phyloP scores from a whole-genome alignment of 2,888 invertebrate genomes.

The Lepidochitona cinerea region DNA sequence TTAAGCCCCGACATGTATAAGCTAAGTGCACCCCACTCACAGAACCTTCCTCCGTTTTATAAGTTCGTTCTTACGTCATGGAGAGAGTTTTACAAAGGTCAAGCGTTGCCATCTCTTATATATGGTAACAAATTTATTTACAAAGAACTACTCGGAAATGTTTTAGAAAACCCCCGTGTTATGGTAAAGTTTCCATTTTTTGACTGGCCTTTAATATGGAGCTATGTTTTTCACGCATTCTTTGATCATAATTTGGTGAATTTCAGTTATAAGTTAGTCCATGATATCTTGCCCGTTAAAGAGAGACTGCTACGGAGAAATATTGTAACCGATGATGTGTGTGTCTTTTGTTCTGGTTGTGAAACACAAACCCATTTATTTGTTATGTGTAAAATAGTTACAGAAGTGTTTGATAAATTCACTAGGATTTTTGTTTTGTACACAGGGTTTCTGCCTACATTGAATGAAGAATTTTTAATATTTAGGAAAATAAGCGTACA shows the following conservation, averaged over 20 bases:
- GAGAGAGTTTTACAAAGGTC: background rate
- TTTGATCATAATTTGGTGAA: slow-evolving; percentile 1
- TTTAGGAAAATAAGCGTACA: background rate
- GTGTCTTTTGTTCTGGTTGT: background rate
- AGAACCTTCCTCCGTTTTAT: background rate
- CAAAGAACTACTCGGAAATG: background rate
- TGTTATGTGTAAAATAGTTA: background rate
- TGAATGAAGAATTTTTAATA: background rate
- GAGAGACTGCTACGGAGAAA: background rate
- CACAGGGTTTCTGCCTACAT: background rate
- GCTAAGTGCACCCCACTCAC: background rate
- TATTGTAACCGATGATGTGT: background rate
- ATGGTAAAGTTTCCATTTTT: background rate
- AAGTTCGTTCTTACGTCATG: background rate
- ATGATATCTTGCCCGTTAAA: background rate
- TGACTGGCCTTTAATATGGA: background rate
- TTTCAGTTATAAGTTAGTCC: background rate
- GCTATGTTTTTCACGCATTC: background rate
- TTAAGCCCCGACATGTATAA: background rate
- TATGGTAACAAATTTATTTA: background rate
- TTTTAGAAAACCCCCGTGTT: background rate
- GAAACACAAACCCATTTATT: background rate
- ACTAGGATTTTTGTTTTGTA: background rate
- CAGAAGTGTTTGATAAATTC: background rate
- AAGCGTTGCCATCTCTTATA: background rate